Percentiles rank a stretch among this genome's conserved stretches.
These are phyloP conservation scores for Amitus sp. DNA, from an alignment of 2,888 invertebrate genomes.

Conservation along the genomic window DNA sequence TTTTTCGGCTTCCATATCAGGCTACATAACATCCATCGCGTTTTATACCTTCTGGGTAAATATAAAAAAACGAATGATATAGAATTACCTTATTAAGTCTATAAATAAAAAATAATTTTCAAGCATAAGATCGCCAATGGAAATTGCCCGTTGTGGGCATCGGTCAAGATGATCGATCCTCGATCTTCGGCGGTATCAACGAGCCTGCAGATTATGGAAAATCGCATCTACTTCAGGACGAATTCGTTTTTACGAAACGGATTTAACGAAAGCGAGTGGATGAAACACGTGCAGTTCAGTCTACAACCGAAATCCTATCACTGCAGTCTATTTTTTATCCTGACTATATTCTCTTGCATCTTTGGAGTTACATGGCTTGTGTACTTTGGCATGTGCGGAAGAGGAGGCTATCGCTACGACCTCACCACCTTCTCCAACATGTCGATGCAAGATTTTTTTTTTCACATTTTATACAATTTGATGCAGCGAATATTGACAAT, in stretches of 20 bases:
- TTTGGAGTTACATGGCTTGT: conserved; percentile 68
- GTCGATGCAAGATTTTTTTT: conserved; percentile 62
- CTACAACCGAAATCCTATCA: conserved; percentile 18
- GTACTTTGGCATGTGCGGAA: conserved; percentile 69
- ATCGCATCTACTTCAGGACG: no score
- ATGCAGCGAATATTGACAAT: no score
- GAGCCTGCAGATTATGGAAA: no score
- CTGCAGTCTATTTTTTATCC: conserved; percentile 35
- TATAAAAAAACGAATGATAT: not conserved
- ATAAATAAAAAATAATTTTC: not conserved
- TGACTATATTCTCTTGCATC: conserved; percentile 66
- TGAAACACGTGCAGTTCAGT: conserved; percentile 28
- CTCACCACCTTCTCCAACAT: no score
- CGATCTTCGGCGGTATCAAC: no score
- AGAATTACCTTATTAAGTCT: not conserved
- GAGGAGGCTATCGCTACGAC: conserved; percentile 67
- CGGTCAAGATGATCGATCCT: conserved; percentile 19
- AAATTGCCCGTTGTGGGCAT: conserved; percentile 50
- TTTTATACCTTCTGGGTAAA: conserved; percentile 53
- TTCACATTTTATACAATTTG: no score
- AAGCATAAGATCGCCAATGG: conserved; percentile 44
- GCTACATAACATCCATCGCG: conserved; percentile 46
- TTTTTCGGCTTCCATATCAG: conserved; percentile 39
- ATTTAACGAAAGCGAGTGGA: conserved; percentile 32
- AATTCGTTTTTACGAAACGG: no score